Evolutionary conservation across 2,113 vertebrate species (phyloP).

Genomic region (Furnarius figulus): DNA sequence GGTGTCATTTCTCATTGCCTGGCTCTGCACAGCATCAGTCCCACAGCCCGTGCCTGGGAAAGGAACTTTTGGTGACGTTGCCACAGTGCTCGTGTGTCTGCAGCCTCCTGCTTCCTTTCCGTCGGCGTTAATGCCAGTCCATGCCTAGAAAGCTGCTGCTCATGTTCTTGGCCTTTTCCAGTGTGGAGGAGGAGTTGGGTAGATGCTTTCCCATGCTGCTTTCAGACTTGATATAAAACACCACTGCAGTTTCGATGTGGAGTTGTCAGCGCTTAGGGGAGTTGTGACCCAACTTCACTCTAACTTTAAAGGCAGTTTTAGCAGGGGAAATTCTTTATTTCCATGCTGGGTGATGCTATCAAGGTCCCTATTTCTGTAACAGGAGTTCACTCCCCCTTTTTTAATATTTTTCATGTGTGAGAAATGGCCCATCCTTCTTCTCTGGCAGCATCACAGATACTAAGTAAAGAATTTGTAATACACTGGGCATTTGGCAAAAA

Average conservation of each 20-base stretch:
- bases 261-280: not conserved
- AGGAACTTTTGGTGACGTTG: not conserved
- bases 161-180: not conserved
- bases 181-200: not conserved
- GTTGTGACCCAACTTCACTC: not conserved
- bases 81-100: not conserved
- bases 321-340: not conserved
- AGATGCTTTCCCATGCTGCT: not conserved
- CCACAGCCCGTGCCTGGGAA: not conserved
- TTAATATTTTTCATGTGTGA: not conserved
- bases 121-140: not conserved
- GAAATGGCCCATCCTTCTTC: not conserved
- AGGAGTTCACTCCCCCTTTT: not conserved
- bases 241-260: fast-evolving
- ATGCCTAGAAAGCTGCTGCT: not conserved
- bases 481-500: not conserved
- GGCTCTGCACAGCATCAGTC: not conserved
- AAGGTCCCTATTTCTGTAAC: not conserved
- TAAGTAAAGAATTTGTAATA: not conserved
- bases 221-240: not conserved
- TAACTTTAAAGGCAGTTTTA: not conserved
- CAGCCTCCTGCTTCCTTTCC: not conserved
- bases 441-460: not conserved
- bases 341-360: not conserved
- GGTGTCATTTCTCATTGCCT: not conserved